Percentiles rank a stretch among this genome's conserved stretches.
These are phyloP conservation scores for Psittacula cyanocephala DNA, from an alignment of 2,113 vertebrate genomes.

Conservation along the genomic window DNA sequence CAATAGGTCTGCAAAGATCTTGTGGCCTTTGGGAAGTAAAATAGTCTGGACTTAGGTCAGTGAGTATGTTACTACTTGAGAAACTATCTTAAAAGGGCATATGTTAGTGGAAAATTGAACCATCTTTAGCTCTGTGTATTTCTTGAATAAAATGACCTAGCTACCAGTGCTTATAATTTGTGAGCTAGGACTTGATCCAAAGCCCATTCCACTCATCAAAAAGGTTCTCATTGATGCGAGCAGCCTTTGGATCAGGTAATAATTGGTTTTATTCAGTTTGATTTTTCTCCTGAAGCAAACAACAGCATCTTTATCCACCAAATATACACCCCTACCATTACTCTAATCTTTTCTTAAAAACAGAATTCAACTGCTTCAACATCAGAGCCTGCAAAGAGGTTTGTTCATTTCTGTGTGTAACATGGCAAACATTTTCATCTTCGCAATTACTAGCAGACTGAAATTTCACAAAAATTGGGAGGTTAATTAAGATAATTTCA, in stretches of 20 bases:
- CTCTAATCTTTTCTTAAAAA: background rate
- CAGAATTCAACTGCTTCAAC: background rate
- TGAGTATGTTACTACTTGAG: background rate
- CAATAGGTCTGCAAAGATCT: background rate
- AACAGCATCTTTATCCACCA: background rate
- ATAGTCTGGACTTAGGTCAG: background rate
- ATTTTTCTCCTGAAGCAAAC: background rate
- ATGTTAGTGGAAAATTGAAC: conserved; percentile 3
- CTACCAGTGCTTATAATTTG: background rate
- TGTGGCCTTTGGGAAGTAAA: background rate
- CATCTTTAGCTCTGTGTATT: background rate
- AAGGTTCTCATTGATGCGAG: background rate
- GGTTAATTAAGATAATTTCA: background rate
- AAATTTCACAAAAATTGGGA: background rate
- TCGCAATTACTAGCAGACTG: background rate
- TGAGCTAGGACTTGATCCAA: background rate
- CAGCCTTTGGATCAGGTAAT: background rate
- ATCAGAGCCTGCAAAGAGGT: background rate
- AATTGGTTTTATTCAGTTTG: background rate
- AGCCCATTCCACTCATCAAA: background rate
- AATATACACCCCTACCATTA: background rate
- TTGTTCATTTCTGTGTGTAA: background rate
- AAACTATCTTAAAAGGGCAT: background rate
- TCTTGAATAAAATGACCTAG: background rate
- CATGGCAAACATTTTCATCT: background rate